Conservation (phyloP, 1,140 invertebrate species). For the Lucilia sericata region DNA sequence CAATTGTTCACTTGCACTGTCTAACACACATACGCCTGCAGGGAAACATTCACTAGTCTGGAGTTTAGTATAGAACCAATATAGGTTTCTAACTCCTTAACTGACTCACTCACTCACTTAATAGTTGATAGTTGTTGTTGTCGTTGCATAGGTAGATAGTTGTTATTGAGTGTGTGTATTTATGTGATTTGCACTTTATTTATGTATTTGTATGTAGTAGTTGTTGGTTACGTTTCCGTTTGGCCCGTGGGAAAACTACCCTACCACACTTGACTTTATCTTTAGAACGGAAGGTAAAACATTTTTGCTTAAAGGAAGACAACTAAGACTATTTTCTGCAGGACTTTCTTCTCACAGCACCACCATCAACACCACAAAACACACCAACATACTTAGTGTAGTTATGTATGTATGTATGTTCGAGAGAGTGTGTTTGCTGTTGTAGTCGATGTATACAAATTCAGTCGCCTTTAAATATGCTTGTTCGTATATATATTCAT, state of each 20-base stretch:
- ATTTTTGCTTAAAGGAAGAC: constrained; percentile 20
- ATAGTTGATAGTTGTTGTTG: too few species aligned
- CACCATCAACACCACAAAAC: neutral
- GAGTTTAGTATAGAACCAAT: too few species aligned
- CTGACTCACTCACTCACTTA: neutral
- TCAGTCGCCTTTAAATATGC: neutral
- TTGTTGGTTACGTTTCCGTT: constrained; percentile 27
- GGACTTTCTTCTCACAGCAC: neutral
- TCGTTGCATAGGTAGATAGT: too few species aligned
- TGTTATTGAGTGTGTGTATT: constrained; percentile 7
- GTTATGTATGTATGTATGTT: too few species aligned
- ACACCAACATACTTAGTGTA: too few species aligned
- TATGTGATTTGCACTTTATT: neutral
- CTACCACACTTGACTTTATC: constrained; percentile 44
- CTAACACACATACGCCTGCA: neutral
- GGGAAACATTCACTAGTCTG: neutral
- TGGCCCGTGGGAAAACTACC: constrained; percentile 35
- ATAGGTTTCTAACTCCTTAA: neutral
- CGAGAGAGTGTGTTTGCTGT: neutral
- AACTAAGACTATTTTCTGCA: neutral
- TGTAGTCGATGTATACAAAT: neutral
- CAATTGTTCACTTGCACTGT: neutral
- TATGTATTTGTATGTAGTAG: neutral
- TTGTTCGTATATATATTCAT: neutral
- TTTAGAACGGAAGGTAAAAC: constrained; percentile 33